phyloP scores from a whole-genome alignment of 2,888 invertebrate species.

The Tinea semifulvella region DNA sequence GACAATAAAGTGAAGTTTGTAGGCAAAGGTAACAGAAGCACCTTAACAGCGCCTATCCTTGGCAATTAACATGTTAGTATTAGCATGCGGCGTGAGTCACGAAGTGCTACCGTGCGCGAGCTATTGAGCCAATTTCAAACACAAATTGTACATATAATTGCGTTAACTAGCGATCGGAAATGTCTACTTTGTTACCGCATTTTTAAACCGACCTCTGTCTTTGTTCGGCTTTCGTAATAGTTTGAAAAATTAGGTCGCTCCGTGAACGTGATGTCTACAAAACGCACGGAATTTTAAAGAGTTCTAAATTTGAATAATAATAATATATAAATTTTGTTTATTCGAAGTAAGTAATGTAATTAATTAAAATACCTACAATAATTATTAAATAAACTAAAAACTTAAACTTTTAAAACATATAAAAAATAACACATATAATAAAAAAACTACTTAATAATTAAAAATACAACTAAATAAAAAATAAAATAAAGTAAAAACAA shows the following conservation, averaged over 20 bases:
- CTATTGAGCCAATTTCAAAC: background rate
- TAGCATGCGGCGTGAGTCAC: conserved; percentile 39
- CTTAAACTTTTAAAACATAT: too few relatives aligned
- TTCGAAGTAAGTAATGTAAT: too few relatives aligned
- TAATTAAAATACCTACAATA: too few relatives aligned
- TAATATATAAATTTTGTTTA: too few relatives aligned
- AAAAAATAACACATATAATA: too few relatives aligned
- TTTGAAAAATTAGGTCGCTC: background rate
- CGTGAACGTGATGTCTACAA: too few relatives aligned
- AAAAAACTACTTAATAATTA: too few relatives aligned
- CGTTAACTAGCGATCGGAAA: conserved; percentile 8
- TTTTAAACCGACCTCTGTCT: conserved; percentile 3
- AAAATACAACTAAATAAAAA: too few relatives aligned
- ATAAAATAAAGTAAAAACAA: too few relatives aligned
- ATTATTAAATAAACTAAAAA: too few relatives aligned
- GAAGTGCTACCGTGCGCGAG: conserved; percentile 35
- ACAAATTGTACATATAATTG: conserved; percentile 14
- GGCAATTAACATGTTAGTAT: conserved; percentile 44
- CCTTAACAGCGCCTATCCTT: conserved; percentile 16
- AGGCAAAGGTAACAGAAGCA: background rate
- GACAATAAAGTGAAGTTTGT: background rate
- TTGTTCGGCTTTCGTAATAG: conserved; percentile 4
- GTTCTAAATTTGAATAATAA: too few relatives aligned
- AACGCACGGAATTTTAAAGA: too few relatives aligned
- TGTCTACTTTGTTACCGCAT: conserved; percentile 11